These are phyloP conservation scores for Tenthredo mesomela DNA, from an alignment of 2,888 invertebrate species.

Conservation along the genomic window DNA sequence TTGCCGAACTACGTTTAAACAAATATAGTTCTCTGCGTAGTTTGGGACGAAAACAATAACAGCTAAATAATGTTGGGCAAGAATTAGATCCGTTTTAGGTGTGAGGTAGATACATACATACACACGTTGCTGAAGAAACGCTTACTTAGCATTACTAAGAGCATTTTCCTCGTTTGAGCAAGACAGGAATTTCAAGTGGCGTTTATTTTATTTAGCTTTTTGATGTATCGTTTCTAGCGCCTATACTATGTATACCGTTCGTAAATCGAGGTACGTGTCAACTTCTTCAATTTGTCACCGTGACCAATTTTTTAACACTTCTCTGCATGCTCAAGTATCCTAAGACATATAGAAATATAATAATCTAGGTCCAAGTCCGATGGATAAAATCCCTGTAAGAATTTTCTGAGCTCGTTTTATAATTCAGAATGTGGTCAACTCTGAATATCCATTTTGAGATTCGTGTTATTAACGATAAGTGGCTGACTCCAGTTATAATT, in stretches of 20 bases:
- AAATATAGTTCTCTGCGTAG: neutral
- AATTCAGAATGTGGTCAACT: neutral
- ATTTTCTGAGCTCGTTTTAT: neutral
- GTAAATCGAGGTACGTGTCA: no score
- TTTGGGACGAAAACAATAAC: neutral
- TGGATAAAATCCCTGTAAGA: neutral
- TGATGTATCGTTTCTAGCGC: neutral
- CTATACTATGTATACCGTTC: neutral
- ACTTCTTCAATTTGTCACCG: neutral
- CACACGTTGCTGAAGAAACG: conserved; percentile 24
- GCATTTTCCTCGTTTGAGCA: conserved; percentile 27
- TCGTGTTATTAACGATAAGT: neutral
- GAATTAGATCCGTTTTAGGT: neutral
- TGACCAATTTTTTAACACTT: conserved; percentile 6
- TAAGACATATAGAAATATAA: neutral
- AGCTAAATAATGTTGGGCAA: neutral
- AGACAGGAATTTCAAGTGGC: conserved; percentile 44
- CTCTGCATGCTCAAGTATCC: neutral
- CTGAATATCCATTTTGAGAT: neutral
- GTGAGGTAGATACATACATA: neutral
- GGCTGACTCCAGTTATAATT: neutral
- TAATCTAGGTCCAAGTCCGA: neutral
- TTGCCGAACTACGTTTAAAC: no score
- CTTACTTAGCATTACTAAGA: conserved; percentile 39
- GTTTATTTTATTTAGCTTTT: neutral